phyloP scores from a whole-genome alignment of 2,113 vertebrate species.

The Struthio camelus region DNA sequence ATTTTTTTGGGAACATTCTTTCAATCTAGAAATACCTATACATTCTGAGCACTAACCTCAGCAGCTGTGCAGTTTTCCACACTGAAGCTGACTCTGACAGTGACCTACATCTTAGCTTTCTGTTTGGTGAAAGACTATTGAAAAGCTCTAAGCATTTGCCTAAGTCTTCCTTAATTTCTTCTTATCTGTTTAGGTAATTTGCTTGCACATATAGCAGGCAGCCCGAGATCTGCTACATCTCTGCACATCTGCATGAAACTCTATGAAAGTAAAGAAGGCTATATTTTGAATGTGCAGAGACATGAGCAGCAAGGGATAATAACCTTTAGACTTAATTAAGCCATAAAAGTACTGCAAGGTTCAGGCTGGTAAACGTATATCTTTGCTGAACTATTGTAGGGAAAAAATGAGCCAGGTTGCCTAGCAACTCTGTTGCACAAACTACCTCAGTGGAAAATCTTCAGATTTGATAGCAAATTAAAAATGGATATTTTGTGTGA shows the following conservation, averaged over 20 bases:
- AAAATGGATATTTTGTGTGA: background rate
- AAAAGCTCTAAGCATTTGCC: background rate
- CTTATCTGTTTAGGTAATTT: background rate
- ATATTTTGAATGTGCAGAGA: background rate
- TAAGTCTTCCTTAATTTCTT: background rate
- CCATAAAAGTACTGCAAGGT: background rate
- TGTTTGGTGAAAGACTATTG: no score
- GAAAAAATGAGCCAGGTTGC: conserved; percentile 45
- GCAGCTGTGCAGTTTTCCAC: background rate
- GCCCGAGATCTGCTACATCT: background rate
- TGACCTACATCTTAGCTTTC: background rate
- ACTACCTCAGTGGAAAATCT: background rate
- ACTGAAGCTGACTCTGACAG: background rate
- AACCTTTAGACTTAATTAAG: conserved; percentile 41
- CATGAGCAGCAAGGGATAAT: conserved; percentile 3
- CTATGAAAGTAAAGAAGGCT: background rate
- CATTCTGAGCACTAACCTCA: background rate
- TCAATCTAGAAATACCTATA: background rate
- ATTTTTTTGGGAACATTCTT: background rate
- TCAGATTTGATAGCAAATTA: conserved; percentile 3
- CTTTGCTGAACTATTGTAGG: background rate
- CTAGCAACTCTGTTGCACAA: conserved; percentile 42
- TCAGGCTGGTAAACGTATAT: background rate
- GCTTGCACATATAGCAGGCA: background rate
- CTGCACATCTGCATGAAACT: background rate